Base-by-base conservation (phyloP, 2,113 vertebrate species). In the Suncus etruscus region DNA sequence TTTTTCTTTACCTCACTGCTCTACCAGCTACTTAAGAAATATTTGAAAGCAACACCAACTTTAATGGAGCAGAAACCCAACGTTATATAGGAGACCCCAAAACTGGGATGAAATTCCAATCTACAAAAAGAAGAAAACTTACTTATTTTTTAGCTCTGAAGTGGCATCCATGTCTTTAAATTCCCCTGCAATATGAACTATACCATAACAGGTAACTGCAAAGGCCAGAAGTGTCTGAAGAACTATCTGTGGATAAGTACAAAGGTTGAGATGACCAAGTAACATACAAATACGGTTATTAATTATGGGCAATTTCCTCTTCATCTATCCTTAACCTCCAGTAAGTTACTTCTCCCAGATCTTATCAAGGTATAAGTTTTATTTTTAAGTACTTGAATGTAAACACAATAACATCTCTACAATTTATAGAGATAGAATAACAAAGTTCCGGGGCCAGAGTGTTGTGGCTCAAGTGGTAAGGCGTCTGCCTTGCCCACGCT, bases 71-170 rank as follows among this genome's bases (percentile, higher is more conserved):
- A 87, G 68, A 92, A 93, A 76, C 58, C 48, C 16, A 75, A 83
- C 20, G 45, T 75, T 82, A 45, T 24, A 86, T 27, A 82, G 86
- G 89, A 32, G 75, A 91, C 94, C 47, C 48, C 92, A 54, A 91
- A 94, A 87, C 25, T 10, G 75, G 18, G 80, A 25, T n/a, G 51
- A 91, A 91, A 89, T 72, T 25, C 82, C 87, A 87, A 29, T 31
- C 66, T 76, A 86, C n/a, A 92, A 94, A 90, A 22, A 90, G 87
- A 69, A 18, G 68, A 86, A 94, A 91, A 97, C 98, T 79, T 98
- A 99, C 99, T 99, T 99, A 98, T 99, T 99, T 98, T 99, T 99
- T 91, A 99, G 98, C 96, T 99, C 99, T 95, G 99, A 99, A 88
- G 99, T 99, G 45, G 99, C 99, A 94, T 99, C 99, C 99, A 99